Base-by-base conservation (phyloP, 2,113 vertebrate genomes). In the Pithys albifrons region DNA sequence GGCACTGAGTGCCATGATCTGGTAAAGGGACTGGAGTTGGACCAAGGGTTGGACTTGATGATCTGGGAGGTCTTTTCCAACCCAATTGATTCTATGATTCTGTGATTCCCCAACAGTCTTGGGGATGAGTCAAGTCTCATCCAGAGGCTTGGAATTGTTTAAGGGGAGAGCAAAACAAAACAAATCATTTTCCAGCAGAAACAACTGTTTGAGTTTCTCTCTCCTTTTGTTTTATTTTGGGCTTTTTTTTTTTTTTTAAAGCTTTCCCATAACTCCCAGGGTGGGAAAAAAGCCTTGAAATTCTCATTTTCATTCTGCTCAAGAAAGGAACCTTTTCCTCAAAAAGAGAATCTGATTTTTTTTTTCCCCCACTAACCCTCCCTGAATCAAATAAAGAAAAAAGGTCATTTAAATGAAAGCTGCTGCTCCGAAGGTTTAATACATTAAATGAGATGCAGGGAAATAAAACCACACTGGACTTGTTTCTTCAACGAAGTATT, bases 371-470 rank as follows among this genome's bases (percentile, higher is more conserved):
- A 33, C 41, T 62, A 88, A 61, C 28, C 49, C 46, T 82, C 49
- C 55, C 55, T n/a, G 58, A 88, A 45, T 90, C 37, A 62, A 76
- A 80, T 80, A 41, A 70, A 95, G 58, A 55, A 72, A 62, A 85
- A 79, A 67, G 82, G 88, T 79, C 54, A 61, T 73, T 85, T 57
- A 66, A 70, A 95, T 83, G 67, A 80, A 91, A 95, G 75, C 18
- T 2, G 7, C 11, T 14, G n/a, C 78, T 94, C 49, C 73, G 71
- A 85, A 93, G 54, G 74, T 80, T 95, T 94, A 83, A 91, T 54
- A 41, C 35, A 49, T 85, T 61, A 76, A 83, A 88, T 83, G 45
- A 92, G 79, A 86, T 70, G 69, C 46, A 62, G 41, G 20, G 49
- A 83, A 86, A 90, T 51, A 85, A 88, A 95, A 79, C 31, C 46